Base-by-base conservation (phyloP, 2,113 vertebrate species). In the Atractosteus spatula region DNA sequence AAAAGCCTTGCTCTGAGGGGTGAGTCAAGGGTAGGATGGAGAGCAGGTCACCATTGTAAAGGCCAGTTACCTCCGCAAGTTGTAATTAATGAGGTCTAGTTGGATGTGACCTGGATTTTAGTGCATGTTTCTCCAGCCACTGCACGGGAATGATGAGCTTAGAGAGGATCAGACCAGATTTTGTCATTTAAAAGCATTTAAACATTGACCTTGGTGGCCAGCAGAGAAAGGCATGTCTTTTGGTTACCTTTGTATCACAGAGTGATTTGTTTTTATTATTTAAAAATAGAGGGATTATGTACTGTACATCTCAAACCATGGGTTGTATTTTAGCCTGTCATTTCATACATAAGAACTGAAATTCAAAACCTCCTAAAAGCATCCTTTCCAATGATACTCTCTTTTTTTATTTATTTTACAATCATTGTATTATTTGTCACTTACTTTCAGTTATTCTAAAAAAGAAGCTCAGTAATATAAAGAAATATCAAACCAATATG, bases 91-190 rank as follows among this genome's bases (percentile, higher is more conserved):
- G 41, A 55, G 66, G 17, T n/a, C 57, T 8, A n/a, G 72, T 44
- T 55, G 6, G 65, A 41, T 13, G 55, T 74, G 72, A 69, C 72
- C 45, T 54, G 41, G 66, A 63, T 62, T 68, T 45, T 41, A 67
- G 45, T 57, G 16, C 59, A 7, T 13, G 4, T 6, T 12, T 8
- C 47, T 8, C 67, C 14, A 41, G 72, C 41, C 57, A 17, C 8
- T 54, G 57, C 66, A 69, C 69, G 42, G 47, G 56, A 55, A 74
- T 42, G 67, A 69, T 69, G 51, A 55, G 66, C 57, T 69, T 54
- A 63, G 61, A 43, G 10, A 8, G 59, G 57, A 55, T 63, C 59
- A 55, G 57, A 69, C 47, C 29, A 55, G 57, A 62, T 54, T 62
- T 62, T 17, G 47, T 44, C 17, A 68, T 14, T 29, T 62, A 68